Evolutionary conservation across 1,140 invertebrate genomes (phyloP).

Genomic region (Manduca sexta): DNA sequence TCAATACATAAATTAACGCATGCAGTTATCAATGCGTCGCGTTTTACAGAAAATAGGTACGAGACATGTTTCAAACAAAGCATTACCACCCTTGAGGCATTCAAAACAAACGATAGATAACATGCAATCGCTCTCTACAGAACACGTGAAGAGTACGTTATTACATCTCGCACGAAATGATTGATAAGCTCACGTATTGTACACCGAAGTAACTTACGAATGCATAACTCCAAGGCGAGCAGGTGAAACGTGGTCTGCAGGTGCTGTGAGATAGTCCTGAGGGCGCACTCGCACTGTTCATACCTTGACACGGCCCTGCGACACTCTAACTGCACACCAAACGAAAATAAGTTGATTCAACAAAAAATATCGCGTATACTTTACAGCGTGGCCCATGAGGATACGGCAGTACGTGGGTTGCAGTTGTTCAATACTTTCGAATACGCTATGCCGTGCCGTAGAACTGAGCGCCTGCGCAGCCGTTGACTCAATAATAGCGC

Average conservation of each 20-base stretch:
- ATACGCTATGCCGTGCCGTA: constrained; percentile 12
- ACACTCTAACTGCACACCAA: neutral
- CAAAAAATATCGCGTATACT: neutral
- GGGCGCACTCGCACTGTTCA: constrained; percentile 7
- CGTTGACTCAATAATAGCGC: constrained; percentile 48
- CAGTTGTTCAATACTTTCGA: neutral
- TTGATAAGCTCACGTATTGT: neutral
- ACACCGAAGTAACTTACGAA: constrained; percentile 25
- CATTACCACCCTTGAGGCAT: neutral
- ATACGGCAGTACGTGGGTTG: neutral
- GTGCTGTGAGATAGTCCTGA: neutral
- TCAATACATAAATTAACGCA: neutral
- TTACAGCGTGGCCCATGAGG: neutral
- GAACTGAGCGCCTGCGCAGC: constrained; percentile 29
- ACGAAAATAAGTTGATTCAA: neutral
- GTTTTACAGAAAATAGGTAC: neutral
- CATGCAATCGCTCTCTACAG: neutral
- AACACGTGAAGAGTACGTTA: neutral
- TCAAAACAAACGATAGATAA: neutral
- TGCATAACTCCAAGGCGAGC: constrained; percentile 25
- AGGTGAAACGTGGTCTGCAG: neutral
- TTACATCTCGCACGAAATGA: neutral
- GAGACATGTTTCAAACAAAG: constrained; percentile 1
- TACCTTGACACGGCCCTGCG: constrained; percentile 2
- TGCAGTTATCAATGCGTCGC: neutral